Conservation (phyloP, 2,888 invertebrate genomes). For the Drosophila nigritarsus region DNA sequence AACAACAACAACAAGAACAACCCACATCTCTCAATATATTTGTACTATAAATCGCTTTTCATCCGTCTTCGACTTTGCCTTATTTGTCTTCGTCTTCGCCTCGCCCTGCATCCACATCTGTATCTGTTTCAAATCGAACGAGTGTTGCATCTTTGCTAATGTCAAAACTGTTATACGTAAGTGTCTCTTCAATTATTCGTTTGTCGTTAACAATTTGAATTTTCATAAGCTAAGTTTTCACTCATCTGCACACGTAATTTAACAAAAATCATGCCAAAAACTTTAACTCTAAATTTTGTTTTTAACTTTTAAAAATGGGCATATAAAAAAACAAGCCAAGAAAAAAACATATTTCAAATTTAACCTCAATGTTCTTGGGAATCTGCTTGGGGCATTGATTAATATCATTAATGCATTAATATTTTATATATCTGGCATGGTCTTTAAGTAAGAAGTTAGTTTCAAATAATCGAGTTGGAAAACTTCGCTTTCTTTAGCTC, state of each 20-base stretch:
- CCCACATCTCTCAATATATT: slow-evolving; percentile 12
- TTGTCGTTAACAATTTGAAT: background rate
- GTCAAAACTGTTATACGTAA: slow-evolving; percentile 40
- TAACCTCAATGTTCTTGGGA: too few relatives aligned
- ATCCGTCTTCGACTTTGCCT: slow-evolving; percentile 41
- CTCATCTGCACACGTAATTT: background rate
- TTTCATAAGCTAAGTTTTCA: background rate
- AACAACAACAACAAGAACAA: background rate
- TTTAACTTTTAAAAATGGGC: background rate
- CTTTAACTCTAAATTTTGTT: background rate
- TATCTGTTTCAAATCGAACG: slow-evolving; percentile 48
- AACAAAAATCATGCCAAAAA: background rate
- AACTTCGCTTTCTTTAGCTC: background rate
- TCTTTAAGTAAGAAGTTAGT: background rate
- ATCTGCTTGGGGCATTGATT: too few relatives aligned
- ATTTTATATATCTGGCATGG: background rate
- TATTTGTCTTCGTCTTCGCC: slow-evolving; percentile 38
- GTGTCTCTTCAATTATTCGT: slow-evolving; percentile 29
- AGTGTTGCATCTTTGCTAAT: slow-evolving; percentile 21
- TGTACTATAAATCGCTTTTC: slow-evolving; percentile 33
- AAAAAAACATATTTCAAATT: background rate
- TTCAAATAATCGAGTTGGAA: too few relatives aligned
- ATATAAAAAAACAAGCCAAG: too few relatives aligned
- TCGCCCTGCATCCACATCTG: slow-evolving; percentile 47
- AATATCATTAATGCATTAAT: background rate